These are phyloP conservation scores for Chinchilla lanigera DNA, from an alignment of 2,113 vertebrate species.

Conservation along the genomic window DNA sequence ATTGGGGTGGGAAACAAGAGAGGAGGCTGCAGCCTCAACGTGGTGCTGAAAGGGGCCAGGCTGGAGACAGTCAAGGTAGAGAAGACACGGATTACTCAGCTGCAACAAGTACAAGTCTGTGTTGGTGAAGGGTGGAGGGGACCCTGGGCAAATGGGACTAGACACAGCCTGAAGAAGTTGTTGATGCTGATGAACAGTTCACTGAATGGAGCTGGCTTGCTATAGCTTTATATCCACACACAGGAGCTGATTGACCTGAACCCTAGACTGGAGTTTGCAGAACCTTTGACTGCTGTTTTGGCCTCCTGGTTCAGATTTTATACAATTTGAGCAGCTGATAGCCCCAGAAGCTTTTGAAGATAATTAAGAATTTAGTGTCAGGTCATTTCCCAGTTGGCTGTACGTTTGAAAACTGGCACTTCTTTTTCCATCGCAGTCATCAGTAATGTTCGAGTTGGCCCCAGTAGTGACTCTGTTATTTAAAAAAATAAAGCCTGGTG, in stretches of 20 bases:
- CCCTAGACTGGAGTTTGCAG: conserved; percentile 96
- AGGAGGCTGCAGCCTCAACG: conserved; percentile 88
- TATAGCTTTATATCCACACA: conserved; percentile 97
- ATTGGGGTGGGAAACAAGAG: conserved; percentile 63
- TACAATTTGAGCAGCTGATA: conserved; percentile 97
- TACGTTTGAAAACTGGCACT: conserved; percentile 91
- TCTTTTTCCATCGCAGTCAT: conserved; percentile 90
- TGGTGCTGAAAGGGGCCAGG: conserved; percentile 95
- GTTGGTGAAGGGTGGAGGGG: conserved; percentile 92
- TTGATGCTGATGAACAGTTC: conserved; percentile 98
- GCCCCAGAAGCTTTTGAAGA: conserved; percentile 95
- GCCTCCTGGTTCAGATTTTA: conserved; percentile 97
- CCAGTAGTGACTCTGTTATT: conserved; percentile 87
- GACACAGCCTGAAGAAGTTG: conserved; percentile 96
- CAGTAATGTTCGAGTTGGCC: conserved; percentile 88
- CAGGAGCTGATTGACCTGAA: conserved; percentile 96
- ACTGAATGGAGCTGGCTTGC: conserved; percentile 94
- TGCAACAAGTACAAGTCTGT: conserved; percentile 96
- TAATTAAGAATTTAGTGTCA: conserved; percentile 96
- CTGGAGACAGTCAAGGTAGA: conserved; percentile 97
- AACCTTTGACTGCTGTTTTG: conserved; percentile 96
- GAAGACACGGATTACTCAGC: conserved; percentile 95
- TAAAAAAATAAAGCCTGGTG: not conserved
- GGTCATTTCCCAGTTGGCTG: conserved; percentile 96
- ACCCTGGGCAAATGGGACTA: conserved; percentile 93